phyloP scores from a whole-genome alignment of 2,113 vertebrate genomes.

The Prionailurus bengalensis region DNA sequence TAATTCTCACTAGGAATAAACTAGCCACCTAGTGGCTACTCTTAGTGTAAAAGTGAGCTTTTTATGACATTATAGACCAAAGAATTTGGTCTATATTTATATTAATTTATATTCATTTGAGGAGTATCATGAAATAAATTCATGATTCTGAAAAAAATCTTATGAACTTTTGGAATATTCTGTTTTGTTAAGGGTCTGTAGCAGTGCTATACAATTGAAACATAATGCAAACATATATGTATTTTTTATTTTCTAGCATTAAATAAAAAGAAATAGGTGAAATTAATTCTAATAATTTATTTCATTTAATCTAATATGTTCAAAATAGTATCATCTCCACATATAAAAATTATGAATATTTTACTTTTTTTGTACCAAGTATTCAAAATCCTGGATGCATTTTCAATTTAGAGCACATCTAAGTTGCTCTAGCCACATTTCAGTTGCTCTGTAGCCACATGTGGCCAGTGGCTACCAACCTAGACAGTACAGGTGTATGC shows the following conservation, averaged over 20 bases:
- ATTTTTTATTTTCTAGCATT: background rate
- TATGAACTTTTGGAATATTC: slow-evolving; percentile 67
- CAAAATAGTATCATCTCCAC: background rate
- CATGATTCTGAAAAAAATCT: slow-evolving; percentile 13
- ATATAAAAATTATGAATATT: background rate
- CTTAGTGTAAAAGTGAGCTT: slow-evolving; percentile 70
- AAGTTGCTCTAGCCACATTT: background rate
- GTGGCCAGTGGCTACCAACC: background rate
- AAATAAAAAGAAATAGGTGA: background rate
- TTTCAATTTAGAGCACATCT: background rate
- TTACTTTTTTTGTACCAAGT: background rate
- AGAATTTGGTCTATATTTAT: background rate
- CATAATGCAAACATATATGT: background rate
- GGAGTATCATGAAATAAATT: slow-evolving; percentile 70
- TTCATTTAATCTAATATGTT: background rate
- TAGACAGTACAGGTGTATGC: background rate
- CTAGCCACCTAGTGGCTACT: slow-evolving; percentile 33
- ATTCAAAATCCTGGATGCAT: background rate
- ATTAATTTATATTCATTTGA: slow-evolving; percentile 59
- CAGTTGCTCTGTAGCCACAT: background rate
- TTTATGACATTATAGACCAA: slow-evolving; percentile 63
- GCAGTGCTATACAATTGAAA: background rate
- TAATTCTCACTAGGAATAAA: slow-evolving; percentile 62
- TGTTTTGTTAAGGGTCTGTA: slow-evolving; percentile 59
- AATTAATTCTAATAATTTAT: background rate